Evolutionary conservation across 2,888 invertebrate species (phyloP).

Genomic region (Lathronympha strigana): DNA sequence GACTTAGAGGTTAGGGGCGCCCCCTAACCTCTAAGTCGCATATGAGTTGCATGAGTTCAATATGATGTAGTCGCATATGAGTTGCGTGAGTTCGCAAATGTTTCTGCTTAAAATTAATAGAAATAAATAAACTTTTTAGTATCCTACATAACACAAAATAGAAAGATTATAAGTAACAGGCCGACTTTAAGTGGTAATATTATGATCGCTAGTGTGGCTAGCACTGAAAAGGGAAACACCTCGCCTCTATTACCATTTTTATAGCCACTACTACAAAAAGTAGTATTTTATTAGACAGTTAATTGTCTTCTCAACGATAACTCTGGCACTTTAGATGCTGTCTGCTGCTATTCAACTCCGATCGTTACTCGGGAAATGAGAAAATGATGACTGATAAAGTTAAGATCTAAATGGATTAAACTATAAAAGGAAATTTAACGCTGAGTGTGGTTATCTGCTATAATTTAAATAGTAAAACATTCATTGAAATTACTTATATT

Average conservation of each 20-base stretch:
- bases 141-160: too few species aligned
- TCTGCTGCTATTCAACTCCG: neutral
- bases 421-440: slow-evolving; percentile 7
- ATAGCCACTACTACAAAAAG: neutral
- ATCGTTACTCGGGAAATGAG: slow-evolving; percentile 18
- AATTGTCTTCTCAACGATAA: slow-evolving; percentile 14
- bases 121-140: too few species aligned
- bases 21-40: too few species aligned
- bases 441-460: neutral
- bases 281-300: slow-evolving; percentile 11
- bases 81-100: too few species aligned
- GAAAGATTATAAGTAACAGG: too few species aligned
- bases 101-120: too few species aligned
- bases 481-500: too few species aligned
- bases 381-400: slow-evolving; percentile 6
- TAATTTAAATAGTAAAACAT: neutral
- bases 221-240: neutral
- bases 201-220: too few species aligned
- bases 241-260: slow-evolving; percentile 11
- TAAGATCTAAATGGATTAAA: slow-evolving; percentile 8
- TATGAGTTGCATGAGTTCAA: too few species aligned
- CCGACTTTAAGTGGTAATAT: too few species aligned
- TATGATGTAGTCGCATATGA: too few species aligned
- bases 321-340: slow-evolving; percentile 22
- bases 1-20: too few species aligned